Evolutionary conservation across 1,140 invertebrate genomes (phyloP).

Genomic region (Ditylenchus dipsaci): DNA sequence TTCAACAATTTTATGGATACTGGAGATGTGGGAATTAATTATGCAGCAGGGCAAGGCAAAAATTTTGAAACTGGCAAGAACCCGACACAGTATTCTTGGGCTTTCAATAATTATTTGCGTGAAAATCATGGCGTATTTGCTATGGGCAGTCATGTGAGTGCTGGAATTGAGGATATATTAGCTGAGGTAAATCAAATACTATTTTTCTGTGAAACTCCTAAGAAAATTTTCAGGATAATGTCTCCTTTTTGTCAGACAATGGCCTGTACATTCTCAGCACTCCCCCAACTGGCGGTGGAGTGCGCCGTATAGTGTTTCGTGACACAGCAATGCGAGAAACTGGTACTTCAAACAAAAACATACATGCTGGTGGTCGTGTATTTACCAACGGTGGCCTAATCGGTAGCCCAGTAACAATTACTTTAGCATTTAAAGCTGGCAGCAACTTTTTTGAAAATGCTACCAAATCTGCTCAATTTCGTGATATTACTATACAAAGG

Average conservation of each 20-base stretch:
- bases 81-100: constrained; percentile 1
- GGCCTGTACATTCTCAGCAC: neutral
- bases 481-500: neutral
- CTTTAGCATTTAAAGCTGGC: neutral
- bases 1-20: constrained; percentile 7
- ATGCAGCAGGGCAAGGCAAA: neutral
- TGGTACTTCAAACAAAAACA: constrained; percentile 2
- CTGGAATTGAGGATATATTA: constrained; percentile 10
- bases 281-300: constrained; percentile 5
- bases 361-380: neutral
- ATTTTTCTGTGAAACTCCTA: too few species aligned
- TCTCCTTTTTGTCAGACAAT: constrained; percentile 12
- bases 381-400: neutral
- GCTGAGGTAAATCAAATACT: too few species aligned
- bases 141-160: neutral
- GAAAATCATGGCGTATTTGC: constrained; percentile 5
- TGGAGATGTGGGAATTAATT: constrained; percentile 3
- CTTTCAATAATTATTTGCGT: constrained; percentile 8
- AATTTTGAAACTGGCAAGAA: too few species aligned
- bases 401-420: neutral
- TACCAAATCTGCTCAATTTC: neutral
- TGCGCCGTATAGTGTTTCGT: neutral
- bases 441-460: neutral
- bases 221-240: constrained; percentile 1
- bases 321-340: constrained; percentile 7